These are phyloP conservation scores for Illadopsis cleaveri DNA, from an alignment of 2,113 vertebrate genomes.

Conservation along the genomic window DNA sequence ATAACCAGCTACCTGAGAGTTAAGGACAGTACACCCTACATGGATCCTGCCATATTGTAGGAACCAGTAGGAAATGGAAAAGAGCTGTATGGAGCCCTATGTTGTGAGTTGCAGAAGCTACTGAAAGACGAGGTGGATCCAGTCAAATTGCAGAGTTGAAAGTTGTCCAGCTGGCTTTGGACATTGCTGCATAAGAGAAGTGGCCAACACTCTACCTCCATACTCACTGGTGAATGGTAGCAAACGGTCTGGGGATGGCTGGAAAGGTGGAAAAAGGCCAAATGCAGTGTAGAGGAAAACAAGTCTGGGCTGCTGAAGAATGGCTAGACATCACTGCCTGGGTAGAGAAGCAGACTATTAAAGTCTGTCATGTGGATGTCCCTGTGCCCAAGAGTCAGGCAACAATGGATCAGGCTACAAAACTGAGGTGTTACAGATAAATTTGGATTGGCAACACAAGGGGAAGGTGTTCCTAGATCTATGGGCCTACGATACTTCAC, in stretches of 20 bases:
- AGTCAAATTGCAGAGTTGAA: background rate
- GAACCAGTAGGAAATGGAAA: background rate
- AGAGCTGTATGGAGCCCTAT: background rate
- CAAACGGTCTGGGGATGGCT: background rate
- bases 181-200: background rate
- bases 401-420: background rate
- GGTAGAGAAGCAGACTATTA: background rate
- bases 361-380: background rate
- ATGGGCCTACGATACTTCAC: background rate
- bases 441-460: background rate
- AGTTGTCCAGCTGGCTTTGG: background rate
- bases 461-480: background rate
- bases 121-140: background rate
- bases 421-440: background rate
- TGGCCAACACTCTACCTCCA: background rate
- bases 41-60: background rate
- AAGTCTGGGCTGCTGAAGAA: background rate
- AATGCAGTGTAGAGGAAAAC: background rate
- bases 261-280: background rate
- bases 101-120: background rate
- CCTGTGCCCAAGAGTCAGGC: accelerated
- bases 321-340: too few species aligned
- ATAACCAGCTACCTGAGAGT: background rate
- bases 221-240: background rate
- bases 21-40: background rate